Conservation (phyloP, 2,888 invertebrate genomes). For the Baronia brevicornis region DNA sequence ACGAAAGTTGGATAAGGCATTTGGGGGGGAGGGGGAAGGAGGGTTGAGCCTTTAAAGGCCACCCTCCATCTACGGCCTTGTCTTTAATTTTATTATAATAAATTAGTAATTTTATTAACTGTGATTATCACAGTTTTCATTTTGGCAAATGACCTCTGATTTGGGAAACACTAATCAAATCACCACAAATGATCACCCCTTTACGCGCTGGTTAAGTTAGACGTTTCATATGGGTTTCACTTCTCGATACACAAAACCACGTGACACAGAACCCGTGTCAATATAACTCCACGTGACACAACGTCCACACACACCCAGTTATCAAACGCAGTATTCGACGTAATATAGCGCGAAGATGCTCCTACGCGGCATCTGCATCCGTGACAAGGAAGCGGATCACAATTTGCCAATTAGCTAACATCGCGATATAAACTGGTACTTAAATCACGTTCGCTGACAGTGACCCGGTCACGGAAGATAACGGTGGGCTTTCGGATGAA, state of each 20-base stretch:
- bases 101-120: too few species aligned
- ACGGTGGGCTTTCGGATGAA: too few species aligned
- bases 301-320: background rate
- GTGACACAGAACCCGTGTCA: background rate
- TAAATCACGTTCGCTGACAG: conserved; percentile 9
- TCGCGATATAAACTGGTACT: conserved; percentile 5
- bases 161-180: too few species aligned
- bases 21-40: too few species aligned
- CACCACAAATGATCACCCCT: too few species aligned
- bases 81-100: too few species aligned
- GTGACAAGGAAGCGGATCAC: conserved; percentile 14
- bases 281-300: background rate
- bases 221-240: background rate
- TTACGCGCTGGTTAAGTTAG: too few species aligned
- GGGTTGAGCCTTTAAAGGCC: too few species aligned
- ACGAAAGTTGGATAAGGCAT: too few species aligned
- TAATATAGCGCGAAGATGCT: conserved; percentile 8
- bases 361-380: conserved; percentile 3
- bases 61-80: too few species aligned
- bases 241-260: background rate
- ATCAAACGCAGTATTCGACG: conserved; percentile 6
- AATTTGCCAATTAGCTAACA: conserved; percentile 11
- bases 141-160: too few species aligned
- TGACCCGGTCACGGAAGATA: conserved; percentile 12
- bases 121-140: too few species aligned